A percentile compares a stretch with the other conserved stretches of the same genome.
phyloP scores from a whole-genome alignment of 1,140 invertebrate genomes.

The Heterodera carotae region DNA sequence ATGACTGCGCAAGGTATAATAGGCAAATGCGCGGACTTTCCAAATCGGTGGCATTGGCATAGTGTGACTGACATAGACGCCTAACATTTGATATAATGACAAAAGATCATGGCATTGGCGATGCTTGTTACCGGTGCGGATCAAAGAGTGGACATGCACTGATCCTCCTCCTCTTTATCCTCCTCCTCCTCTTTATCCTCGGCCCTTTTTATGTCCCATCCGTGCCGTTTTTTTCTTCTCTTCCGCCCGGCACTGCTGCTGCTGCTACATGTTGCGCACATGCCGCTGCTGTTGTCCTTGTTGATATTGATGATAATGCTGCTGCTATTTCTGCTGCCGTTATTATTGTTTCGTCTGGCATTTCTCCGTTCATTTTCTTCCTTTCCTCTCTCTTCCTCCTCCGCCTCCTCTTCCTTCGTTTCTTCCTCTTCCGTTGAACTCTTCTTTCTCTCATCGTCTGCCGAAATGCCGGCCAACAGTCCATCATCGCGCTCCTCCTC shows the following conservation, averaged over 20 bases:
- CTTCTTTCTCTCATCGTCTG: neutral
- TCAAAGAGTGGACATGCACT: constrained; percentile 14
- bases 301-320: too few species aligned
- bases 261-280: neutral
- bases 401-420: neutral
- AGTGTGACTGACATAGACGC: too few species aligned
- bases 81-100: too few species aligned
- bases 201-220: neutral
- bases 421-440: neutral
- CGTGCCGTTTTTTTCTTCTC: neutral
- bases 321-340: too few species aligned
- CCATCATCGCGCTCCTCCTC: neutral
- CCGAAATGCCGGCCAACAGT: neutral
- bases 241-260: neutral
- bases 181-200: neutral
- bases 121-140: too few species aligned
- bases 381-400: neutral
- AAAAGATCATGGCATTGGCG: too few species aligned
- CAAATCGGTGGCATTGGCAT: too few species aligned
- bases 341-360: too few species aligned
- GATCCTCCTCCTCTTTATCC: neutral
- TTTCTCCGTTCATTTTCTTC: neutral
- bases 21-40: too few species aligned
- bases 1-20: too few species aligned
- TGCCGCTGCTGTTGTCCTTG: neutral